These are phyloP conservation scores for Rhineura floridana DNA, from an alignment of 2,113 vertebrate species.

Conservation along the genomic window DNA sequence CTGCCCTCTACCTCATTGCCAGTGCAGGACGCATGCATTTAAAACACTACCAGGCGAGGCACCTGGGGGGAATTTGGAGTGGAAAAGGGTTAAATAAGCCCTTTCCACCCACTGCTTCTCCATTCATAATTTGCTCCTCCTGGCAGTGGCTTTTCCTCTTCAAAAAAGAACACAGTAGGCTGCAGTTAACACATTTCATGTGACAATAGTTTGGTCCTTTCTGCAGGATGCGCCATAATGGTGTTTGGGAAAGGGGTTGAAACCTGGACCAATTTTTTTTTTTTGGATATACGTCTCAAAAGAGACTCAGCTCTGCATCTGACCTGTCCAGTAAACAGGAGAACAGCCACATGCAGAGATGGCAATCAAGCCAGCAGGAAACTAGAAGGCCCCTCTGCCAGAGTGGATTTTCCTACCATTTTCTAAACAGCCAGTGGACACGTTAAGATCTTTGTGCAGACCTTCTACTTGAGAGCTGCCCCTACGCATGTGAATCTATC, in stretches of 20 bases:
- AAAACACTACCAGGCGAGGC: too few species aligned
- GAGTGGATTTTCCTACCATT: neutral
- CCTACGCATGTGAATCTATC: too few species aligned
- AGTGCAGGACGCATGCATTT: neutral
- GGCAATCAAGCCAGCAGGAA: neutral
- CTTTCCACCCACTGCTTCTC: neutral
- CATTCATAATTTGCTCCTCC: neutral
- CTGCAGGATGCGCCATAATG: too few species aligned
- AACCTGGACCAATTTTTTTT: neutral
- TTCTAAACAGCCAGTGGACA: neutral
- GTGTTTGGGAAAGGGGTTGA: neutral
- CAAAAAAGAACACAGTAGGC: neutral
- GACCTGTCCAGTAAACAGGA: neutral
- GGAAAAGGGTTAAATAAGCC: neutral
- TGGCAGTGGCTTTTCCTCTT: neutral
- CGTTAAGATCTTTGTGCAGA: too few species aligned
- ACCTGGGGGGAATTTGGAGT: neutral
- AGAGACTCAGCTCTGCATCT: neutral
- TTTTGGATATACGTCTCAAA: neutral
- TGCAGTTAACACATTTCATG: neutral
- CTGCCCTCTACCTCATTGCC: neutral
- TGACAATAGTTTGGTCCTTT: neutral
- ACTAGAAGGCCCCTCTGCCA: neutral
- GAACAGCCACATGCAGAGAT: neutral
- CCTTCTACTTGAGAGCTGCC: too few species aligned